Evolutionary conservation across 2,113 vertebrate species (phyloP).

Genomic region (rabbit (Oryctolagus cuniculus)): mOryCun1.1 NC_091434.1:174880501-174881000

Average conservation of each 20-base stretch:
- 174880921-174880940: constrained; percentile 29
- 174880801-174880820: background rate
- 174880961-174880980: background rate
- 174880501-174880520: background rate
- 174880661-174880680: background rate
- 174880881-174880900: background rate
- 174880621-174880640: background rate
- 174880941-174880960: background rate
- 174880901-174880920: constrained; percentile 14
- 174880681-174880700: background rate
- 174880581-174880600: background rate
- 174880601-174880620: background rate
- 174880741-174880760: background rate
- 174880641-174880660: background rate
- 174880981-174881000: background rate
- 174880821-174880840: background rate
- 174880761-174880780: background rate
- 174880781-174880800: background rate
- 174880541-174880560: background rate
- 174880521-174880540: background rate
- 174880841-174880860: background rate
- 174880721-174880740: background rate
- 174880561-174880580: background rate
- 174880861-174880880: background rate
- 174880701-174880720: background rate